phyloP scores from a whole-genome alignment of 1,140 invertebrate species.

The Monochamus saltuarius region DNA sequence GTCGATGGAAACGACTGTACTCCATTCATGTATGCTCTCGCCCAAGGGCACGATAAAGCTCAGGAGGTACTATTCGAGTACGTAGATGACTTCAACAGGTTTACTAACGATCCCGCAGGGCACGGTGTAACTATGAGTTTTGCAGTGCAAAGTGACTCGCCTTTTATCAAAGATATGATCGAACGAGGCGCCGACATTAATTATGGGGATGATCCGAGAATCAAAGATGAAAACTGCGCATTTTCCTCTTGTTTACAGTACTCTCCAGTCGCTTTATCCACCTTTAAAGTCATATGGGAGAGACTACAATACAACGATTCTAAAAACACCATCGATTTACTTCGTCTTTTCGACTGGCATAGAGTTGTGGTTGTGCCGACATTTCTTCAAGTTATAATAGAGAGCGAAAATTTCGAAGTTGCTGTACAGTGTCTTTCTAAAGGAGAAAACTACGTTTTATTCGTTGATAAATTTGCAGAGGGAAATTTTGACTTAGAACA shows the following conservation, averaged over 20 bases:
- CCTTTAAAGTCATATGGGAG: conserved; percentile 29
- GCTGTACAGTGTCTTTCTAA: conserved; percentile 15
- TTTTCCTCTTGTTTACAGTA: conserved; percentile 18
- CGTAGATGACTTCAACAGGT: conserved; percentile 24
- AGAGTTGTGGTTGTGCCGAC: neutral
- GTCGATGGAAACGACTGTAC: conserved; percentile 13
- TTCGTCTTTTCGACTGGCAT: neutral
- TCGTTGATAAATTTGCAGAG: neutral
- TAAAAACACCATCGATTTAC: conserved; percentile 6
- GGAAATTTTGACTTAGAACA: neutral
- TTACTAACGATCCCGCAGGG: conserved; percentile 1
- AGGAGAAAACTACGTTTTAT: conserved; percentile 5
- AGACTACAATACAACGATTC: conserved; percentile 13
- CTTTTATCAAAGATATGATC: too few species aligned
- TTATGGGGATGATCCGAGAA: neutral
- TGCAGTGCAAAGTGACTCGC: conserved; percentile 14
- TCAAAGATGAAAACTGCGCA: conserved; percentile 1
- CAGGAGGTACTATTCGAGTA: conserved; percentile 27
- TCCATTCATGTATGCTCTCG: conserved; percentile 30
- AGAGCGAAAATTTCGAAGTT: conserved; percentile 9
- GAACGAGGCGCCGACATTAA: conserved; percentile 29
- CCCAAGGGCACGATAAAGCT: conserved; percentile 5
- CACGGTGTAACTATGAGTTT: conserved; percentile 14
- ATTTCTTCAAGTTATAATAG: conserved; percentile 17
- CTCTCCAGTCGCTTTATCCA: conserved; percentile 4